Percentiles rank a stretch among this genome's conserved stretches.
These are phyloP conservation scores for Augiades crinisus DNA, from an alignment of 2,888 invertebrate species.

Conservation along the genomic window DNA sequence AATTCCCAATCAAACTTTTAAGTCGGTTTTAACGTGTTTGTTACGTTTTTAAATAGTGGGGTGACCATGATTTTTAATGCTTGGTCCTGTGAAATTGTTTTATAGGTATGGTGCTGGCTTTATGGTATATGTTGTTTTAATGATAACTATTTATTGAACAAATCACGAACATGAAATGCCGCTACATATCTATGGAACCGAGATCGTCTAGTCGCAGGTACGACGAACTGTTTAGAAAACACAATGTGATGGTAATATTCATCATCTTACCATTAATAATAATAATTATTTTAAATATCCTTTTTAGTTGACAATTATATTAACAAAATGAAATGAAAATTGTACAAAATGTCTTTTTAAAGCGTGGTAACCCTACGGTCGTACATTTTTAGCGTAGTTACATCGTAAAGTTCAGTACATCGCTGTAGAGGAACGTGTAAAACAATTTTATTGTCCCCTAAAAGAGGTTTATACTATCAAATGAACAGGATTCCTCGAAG, in stretches of 20 bases:
- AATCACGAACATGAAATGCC: too few species aligned
- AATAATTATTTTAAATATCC: too few species aligned
- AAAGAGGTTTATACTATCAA: conserved; percentile 50
- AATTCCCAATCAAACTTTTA: conserved; percentile 21
- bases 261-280: too few species aligned
- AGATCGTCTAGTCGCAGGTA: too few species aligned
- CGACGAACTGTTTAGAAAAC: too few species aligned
- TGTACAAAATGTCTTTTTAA: not conserved
- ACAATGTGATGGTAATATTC: too few species aligned
- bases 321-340: not conserved
- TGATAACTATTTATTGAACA: too few species aligned
- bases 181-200: too few species aligned
- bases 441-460: conserved; percentile 66
- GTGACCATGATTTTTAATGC: not conserved
- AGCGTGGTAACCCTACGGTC: conserved; percentile 21
- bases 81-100: not conserved
- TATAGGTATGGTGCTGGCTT: too few species aligned
- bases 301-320: too few species aligned
- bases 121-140: too few species aligned
- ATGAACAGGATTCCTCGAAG: conserved; percentile 45
- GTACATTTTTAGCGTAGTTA: conserved; percentile 34
- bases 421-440: conserved; percentile 35
- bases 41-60: conserved; percentile 18
- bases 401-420: conserved; percentile 58
- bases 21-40: conserved; percentile 19